These are phyloP conservation scores for Lordiphosa fenestrarum DNA, from an alignment of 2,888 invertebrate genomes.

Conservation along the genomic window DNA sequence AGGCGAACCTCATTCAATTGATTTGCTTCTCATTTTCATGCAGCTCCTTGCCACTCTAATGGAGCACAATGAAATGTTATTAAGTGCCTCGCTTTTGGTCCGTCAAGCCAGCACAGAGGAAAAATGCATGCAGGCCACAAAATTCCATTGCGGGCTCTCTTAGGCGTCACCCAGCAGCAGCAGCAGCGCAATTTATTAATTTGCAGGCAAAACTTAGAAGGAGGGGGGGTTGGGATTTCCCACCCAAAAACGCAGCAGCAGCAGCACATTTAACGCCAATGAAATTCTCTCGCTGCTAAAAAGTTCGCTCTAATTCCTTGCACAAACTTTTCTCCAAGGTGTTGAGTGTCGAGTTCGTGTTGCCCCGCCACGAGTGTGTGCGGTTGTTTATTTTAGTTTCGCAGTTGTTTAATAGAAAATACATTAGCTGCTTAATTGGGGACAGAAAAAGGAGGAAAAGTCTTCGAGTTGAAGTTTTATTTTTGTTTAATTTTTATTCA, in stretches of 20 bases:
- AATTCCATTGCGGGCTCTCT: constrained; percentile 52
- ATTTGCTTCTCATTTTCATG: not conserved
- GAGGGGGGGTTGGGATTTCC: too few relatives aligned
- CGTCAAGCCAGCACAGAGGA: constrained; percentile 12
- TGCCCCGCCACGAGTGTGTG: constrained; percentile 3
- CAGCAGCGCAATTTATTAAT: constrained; percentile 60
- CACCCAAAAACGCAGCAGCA: constrained; percentile 4
- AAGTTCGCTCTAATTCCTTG: constrained; percentile 61
- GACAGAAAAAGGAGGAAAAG: not conserved
- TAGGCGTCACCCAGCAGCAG: constrained; percentile 14
- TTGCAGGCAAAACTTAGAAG: constrained; percentile 34
- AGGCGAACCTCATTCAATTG: not conserved
- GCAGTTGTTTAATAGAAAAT: constrained; percentile 45
- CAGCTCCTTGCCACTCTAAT: constrained; percentile 6
- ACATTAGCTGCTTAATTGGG: constrained; percentile 46
- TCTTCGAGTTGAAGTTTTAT: constrained; percentile 15
- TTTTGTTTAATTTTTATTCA: constrained; percentile 72
- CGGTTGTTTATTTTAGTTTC: constrained; percentile 8
- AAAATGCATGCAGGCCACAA: constrained; percentile 41
- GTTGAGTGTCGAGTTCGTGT: constrained; percentile 23
- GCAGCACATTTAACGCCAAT: constrained; percentile 25
- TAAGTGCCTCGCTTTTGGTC: constrained; percentile 22
- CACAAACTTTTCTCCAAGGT: constrained; percentile 42
- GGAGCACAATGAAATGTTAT: constrained; percentile 26
- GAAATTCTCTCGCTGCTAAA: constrained; percentile 33